Percentiles rank a stretch among this genome's conserved stretches.
Conservation (phyloP, 1,140 invertebrate genomes). For the Sminthurides bifidus region DNA sequence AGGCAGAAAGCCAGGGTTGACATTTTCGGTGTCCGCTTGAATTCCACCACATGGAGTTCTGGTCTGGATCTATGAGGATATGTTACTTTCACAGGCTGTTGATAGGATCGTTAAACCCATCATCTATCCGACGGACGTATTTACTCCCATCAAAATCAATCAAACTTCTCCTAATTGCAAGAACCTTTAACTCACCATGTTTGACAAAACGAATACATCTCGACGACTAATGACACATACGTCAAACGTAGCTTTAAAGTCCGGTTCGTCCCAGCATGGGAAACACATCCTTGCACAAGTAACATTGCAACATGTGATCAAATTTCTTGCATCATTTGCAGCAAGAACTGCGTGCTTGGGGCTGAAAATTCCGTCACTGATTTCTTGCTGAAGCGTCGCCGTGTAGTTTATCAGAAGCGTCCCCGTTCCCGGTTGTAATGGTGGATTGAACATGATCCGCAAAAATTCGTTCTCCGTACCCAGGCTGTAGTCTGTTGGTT, state of each 20-base stretch:
- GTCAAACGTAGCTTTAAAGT: conserved; percentile 46
- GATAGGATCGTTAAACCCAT: conserved; percentile 9
- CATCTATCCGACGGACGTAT: too few species aligned
- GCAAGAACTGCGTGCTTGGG: background rate
- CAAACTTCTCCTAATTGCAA: background rate
- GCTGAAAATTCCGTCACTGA: conserved; percentile 1
- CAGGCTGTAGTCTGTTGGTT: background rate
- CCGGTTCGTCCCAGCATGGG: conserved; percentile 55
- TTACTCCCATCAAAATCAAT: background rate
- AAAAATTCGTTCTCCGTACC: conserved; percentile 1
- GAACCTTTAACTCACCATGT: conserved; percentile 37
- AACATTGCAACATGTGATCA: conserved; percentile 2
- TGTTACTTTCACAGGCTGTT: conserved; percentile 10
- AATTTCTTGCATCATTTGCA: background rate
- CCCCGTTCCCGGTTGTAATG: conserved; percentile 7
- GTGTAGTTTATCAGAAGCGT: conserved; percentile 16
- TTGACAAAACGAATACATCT: conserved; percentile 34
- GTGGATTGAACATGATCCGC: conserved; percentile 15
- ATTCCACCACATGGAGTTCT: conserved; percentile 19
- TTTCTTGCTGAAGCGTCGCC: background rate
- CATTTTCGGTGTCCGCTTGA: conserved; percentile 32
- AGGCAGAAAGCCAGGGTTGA: conserved; percentile 30
- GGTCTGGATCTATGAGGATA: conserved; percentile 13
- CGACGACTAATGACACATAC: conserved; percentile 38
- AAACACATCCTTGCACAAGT: conserved; percentile 36